These are phyloP conservation scores for Characodon lateralis DNA, from an alignment of 2,797 vertebrate species.

Conservation along the genomic window DNA sequence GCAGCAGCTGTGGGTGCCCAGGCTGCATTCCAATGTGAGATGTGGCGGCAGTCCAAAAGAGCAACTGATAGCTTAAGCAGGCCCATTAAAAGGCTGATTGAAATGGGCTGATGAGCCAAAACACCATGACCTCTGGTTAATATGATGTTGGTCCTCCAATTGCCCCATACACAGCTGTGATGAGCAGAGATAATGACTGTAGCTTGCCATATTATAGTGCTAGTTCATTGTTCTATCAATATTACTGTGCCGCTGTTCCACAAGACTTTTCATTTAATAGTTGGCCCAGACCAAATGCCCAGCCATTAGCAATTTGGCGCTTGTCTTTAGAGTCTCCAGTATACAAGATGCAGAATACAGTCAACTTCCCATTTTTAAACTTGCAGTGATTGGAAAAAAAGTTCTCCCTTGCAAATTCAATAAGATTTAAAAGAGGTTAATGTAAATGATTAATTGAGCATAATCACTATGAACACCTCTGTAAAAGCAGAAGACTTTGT, in stretches of 20 bases:
- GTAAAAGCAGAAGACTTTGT: too few species aligned
- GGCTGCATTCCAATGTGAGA: not conserved
- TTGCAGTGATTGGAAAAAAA: not conserved
- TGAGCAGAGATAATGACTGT: not conserved
- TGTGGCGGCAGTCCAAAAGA: not conserved
- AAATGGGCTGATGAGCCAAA: conserved; percentile 1
- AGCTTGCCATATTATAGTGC: not conserved
- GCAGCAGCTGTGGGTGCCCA: conserved; percentile 2
- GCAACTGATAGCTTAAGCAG: not conserved
- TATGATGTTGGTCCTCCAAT: not conserved
- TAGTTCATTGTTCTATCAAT: not conserved
- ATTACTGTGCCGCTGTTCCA: not conserved
- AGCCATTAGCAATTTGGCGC: not conserved
- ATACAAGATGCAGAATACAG: not conserved
- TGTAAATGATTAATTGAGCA: too few species aligned
- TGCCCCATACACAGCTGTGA: not conserved
- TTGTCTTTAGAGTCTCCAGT: not conserved
- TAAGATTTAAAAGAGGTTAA: too few species aligned
- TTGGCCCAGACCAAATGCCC: not conserved
- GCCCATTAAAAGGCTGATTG: not conserved
- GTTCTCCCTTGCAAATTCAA: too few species aligned
- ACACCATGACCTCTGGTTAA: not conserved
- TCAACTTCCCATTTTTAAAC: not conserved
- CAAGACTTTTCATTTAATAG: not conserved
- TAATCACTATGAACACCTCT: too few species aligned